A percentile compares a stretch with the other conserved stretches of the same genome.
Evolutionary conservation across 2,113 vertebrate genomes (phyloP).

Genomic region (Chinchilla lanigera): DNA sequence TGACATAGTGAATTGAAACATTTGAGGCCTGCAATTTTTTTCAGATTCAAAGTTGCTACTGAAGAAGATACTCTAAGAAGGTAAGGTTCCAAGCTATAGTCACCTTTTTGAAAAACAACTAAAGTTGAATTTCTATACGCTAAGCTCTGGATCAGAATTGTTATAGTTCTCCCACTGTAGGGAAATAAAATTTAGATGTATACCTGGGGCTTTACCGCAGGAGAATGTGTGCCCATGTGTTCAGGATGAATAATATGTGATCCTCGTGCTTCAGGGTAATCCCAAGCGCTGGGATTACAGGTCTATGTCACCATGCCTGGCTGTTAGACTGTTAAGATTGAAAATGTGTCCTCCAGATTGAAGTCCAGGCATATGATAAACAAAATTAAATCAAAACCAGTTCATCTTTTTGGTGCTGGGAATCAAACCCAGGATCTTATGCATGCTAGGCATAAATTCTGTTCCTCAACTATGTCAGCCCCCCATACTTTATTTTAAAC

Average conservation of each 20-base stretch:
- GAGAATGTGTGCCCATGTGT: background rate
- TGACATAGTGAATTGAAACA: slow-evolving; percentile 22
- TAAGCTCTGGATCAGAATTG: background rate
- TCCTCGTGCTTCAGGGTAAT: background rate
- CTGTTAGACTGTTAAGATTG: background rate
- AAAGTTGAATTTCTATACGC: background rate
- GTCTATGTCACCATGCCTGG: background rate
- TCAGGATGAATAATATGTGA: background rate
- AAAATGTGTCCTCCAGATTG: background rate
- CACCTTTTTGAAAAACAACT: background rate
- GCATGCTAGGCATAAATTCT: background rate
- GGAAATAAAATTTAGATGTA: background rate
- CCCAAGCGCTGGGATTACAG: background rate
- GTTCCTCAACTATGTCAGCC: background rate
- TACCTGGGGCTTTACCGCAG: background rate
- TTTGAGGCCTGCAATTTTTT: background rate
- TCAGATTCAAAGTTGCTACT: background rate
- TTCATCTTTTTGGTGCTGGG: background rate
- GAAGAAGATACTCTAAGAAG: background rate
- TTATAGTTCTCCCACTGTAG: background rate
- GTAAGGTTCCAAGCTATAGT: background rate
- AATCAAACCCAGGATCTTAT: background rate
- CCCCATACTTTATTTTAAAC: background rate
- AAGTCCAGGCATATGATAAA: background rate
- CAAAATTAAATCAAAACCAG: background rate